Conservation (phyloP, 2,113 vertebrate genomes). For the Tetrax tetrax region DNA sequence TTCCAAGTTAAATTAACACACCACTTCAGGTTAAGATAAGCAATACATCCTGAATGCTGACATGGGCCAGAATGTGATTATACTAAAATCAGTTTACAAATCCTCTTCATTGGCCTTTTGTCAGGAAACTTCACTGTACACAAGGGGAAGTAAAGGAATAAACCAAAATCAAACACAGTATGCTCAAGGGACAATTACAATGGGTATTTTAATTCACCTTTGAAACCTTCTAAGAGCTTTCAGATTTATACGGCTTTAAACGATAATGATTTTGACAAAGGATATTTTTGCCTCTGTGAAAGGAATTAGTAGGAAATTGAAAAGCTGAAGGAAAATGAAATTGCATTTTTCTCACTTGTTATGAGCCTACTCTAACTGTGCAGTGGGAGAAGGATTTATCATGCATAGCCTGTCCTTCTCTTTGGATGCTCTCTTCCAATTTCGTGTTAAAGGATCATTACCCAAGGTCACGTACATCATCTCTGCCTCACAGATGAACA, state of each 20-base stretch:
- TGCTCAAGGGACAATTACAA: not conserved
- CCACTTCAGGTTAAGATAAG: not conserved
- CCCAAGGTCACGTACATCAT: not conserved
- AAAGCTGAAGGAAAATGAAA: constrained; percentile 8
- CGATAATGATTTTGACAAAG: not conserved
- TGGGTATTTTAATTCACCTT: not conserved
- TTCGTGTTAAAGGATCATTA: not conserved
- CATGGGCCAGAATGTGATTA: not conserved
- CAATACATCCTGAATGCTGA: not conserved
- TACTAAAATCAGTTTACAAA: not conserved
- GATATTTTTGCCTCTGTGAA: not conserved
- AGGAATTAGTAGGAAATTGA: constrained; percentile 1
- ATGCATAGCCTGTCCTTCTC: not conserved
- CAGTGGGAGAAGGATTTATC: not conserved
- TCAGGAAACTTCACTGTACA: not conserved
- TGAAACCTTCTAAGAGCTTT: not conserved
- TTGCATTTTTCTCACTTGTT: not conserved
- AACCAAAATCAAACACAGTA: not conserved
- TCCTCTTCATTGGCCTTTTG: not conserved
- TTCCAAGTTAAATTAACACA: constrained; percentile 33
- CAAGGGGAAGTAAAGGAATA: not conserved
- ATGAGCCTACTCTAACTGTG: not conserved
- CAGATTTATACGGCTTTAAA: not conserved
- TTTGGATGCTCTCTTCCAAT: not conserved
- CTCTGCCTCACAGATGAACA: not conserved